These are phyloP conservation scores for Panthera leo DNA, from an alignment of 2,113 vertebrate species.

Conservation along the genomic window DNA sequence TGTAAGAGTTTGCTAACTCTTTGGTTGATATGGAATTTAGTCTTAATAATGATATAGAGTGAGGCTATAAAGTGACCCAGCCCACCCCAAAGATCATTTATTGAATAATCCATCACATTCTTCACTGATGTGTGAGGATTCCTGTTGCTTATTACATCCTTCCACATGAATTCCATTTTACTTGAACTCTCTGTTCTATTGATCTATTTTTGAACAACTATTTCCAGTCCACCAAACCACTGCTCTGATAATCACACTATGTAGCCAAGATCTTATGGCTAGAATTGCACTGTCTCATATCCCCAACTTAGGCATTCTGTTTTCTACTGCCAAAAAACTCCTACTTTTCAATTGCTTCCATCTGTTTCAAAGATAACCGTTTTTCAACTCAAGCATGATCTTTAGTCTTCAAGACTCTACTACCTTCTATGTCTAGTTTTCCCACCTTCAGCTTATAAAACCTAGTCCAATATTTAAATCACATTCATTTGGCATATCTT, in stretches of 20 bases:
- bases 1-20: constrained; percentile 6
- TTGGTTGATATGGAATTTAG: constrained; percentile 18
- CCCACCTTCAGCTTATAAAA: not conserved
- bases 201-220: constrained; percentile 40
- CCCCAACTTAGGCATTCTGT: not conserved
- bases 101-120: not conserved
- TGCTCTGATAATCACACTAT: not conserved
- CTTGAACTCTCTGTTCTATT: not conserved
- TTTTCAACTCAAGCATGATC: not conserved
- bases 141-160: not conserved
- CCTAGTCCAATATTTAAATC: not conserved
- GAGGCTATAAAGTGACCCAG: not conserved
- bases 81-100: not conserved
- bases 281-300: not conserved
- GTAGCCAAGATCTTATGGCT: not conserved
- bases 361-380: not conserved
- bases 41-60: constrained; percentile 27
- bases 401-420: not conserved
- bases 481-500: not conserved
- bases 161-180: not conserved
- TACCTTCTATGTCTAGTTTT: not conserved
- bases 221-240: not conserved
- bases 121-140: not conserved
- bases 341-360: not conserved
- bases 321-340: not conserved